These are phyloP conservation scores for Drosophila recens DNA, from an alignment of 2,888 invertebrate species.

Conservation along the genomic window DNA sequence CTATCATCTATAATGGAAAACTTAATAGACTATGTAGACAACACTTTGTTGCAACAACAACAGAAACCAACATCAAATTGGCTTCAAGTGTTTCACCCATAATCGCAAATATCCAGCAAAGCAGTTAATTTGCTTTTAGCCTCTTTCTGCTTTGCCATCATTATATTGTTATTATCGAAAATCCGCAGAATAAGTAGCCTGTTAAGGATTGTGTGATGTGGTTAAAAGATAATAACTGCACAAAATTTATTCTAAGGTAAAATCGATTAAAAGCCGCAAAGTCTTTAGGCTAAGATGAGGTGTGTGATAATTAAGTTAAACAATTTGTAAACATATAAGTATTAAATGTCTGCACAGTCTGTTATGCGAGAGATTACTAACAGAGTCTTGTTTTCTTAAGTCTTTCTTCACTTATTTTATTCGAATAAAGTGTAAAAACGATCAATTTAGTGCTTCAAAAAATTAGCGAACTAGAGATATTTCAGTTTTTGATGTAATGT, in stretches of 20 bases:
- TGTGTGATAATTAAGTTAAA: no score
- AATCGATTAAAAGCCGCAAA: conserved; percentile 1
- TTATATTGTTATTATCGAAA: conserved; percentile 7
- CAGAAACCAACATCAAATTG: conserved; percentile 42
- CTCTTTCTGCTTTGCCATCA: conserved; percentile 16
- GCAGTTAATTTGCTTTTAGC: conserved; percentile 38
- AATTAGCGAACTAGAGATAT: not conserved
- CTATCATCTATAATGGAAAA: conserved; percentile 74
- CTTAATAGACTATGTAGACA: conserved; percentile 67
- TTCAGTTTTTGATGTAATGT: not conserved
- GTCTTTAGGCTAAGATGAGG: not conserved
- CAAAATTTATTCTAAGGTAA: not conserved
- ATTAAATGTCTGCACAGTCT: not conserved
- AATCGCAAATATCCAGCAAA: conserved; percentile 36
- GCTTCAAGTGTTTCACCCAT: conserved; percentile 45
- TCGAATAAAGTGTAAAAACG: not conserved
- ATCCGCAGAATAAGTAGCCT: conserved; percentile 6
- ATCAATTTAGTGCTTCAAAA: not conserved
- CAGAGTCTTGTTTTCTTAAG: not conserved
- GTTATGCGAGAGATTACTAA: not conserved
- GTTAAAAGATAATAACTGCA: not conserved
- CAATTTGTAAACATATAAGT: not conserved
- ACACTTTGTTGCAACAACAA: conserved; percentile 43
- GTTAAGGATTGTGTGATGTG: not conserved
- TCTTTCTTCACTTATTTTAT: not conserved